These are phyloP conservation scores for Lonchura striata DNA, from an alignment of 2,113 vertebrate genomes.

Conservation along the genomic window DNA sequence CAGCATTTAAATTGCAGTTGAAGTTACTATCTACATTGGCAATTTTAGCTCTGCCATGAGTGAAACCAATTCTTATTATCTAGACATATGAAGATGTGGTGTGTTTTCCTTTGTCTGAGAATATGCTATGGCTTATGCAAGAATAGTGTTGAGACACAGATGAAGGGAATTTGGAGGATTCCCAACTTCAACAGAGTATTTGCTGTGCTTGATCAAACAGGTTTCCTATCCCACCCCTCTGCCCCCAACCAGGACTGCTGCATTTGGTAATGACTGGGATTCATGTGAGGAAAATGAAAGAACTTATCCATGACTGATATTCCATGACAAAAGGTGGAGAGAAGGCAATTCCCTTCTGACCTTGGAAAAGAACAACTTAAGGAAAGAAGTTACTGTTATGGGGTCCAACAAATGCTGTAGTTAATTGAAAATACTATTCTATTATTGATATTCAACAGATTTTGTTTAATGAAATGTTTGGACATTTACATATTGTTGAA, in stretches of 20 bases:
- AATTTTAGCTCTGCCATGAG: not conserved
- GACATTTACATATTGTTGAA: not conserved
- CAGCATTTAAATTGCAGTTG: not conserved
- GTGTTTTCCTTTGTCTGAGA: not conserved
- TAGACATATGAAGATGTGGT: not conserved
- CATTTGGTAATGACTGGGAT: not conserved
- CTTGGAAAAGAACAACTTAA: not conserved
- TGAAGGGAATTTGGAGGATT: not conserved
- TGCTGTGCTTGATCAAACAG: not conserved
- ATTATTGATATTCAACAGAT: not conserved
- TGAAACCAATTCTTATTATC: not conserved
- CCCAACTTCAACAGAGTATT: not conserved
- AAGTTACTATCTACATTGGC: not conserved
- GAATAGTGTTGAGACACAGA: not conserved
- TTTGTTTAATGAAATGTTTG: not conserved
- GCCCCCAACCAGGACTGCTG: not conserved
- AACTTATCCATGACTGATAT: not conserved
- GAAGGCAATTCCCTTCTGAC: not conserved
- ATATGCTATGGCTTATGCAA: too few relatives aligned
- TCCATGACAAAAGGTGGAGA: not conserved
- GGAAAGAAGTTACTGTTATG: not conserved
- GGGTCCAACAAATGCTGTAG: not conserved
- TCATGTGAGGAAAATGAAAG: not conserved
- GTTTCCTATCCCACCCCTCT: not conserved
- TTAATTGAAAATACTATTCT: not conserved